These are phyloP conservation scores for Gisinianus flammeolus DNA, from an alignment of 2,888 invertebrate species.

Conservation along the genomic window DNA sequence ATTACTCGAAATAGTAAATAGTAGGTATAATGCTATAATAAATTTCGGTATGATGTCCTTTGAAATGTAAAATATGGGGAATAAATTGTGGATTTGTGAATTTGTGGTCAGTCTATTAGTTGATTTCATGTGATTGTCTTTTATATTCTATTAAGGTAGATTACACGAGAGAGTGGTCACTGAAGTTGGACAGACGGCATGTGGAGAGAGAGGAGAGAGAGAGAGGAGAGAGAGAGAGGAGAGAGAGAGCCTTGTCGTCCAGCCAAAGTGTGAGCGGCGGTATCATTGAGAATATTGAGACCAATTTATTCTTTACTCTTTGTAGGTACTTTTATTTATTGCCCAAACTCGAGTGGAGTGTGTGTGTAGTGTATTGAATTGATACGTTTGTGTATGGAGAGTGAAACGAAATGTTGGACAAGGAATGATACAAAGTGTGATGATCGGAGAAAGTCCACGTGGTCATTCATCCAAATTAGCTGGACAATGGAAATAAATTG, in stretches of 20 bases:
- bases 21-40: no score
- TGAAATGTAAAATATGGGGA: neutral
- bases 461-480: conserved; percentile 40
- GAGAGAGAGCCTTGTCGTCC: no score
- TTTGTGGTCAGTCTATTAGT: no score
- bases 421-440: neutral
- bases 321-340: neutral
- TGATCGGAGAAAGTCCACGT: neutral
- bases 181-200: neutral
- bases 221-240: no score
- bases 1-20: no score
- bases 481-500: conserved; percentile 46
- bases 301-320: neutral
- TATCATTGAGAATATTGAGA: no score
- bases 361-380: neutral
- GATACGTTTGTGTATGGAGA: neutral
- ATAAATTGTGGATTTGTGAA: neutral
- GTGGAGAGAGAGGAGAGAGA: neutral
- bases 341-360: neutral
- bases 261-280: neutral
- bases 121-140: no score
- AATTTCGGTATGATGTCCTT: no score
- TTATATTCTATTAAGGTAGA: neutral
- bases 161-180: neutral
- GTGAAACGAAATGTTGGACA: neutral